These are phyloP conservation scores for Craterocephalus amniculus DNA, from an alignment of 2,797 vertebrate species.

Conservation along the genomic window DNA sequence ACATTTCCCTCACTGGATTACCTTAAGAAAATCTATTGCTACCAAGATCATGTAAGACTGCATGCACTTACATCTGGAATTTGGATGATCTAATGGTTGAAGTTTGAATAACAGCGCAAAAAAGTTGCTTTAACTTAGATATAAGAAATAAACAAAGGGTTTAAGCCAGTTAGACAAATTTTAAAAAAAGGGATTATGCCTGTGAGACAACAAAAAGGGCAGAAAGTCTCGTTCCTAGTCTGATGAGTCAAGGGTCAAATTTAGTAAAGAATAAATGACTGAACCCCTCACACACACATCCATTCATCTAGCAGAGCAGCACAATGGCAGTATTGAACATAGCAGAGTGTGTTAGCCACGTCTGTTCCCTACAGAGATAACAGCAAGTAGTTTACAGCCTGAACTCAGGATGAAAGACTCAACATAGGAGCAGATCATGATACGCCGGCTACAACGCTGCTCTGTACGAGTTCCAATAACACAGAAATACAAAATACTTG, in stretches of 20 bases:
- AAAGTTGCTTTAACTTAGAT: background rate
- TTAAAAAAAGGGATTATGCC: background rate
- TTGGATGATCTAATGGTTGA: background rate
- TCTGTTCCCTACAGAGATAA: constrained; percentile 54
- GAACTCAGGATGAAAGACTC: constrained; percentile 34
- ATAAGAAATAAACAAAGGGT: background rate
- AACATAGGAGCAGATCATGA: constrained; percentile 22
- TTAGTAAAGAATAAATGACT: constrained; percentile 46
- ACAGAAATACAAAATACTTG: background rate
- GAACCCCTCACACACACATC: constrained; percentile 41
- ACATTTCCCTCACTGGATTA: background rate
- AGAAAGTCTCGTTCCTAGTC: constrained; percentile 32
- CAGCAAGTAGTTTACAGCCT: constrained; percentile 56
- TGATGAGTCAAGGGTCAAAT: constrained; percentile 43
- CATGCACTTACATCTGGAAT: background rate
- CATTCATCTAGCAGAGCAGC: constrained; percentile 51
- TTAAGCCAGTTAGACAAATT: background rate
- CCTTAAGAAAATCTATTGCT: background rate
- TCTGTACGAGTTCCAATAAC: background rate
- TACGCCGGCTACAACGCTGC: background rate
- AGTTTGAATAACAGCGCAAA: background rate
- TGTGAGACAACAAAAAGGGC: constrained; percentile 27
- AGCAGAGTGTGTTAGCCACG: constrained; percentile 52
- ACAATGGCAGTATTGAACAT: constrained; percentile 78
- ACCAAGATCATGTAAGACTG: background rate